Base-by-base conservation (phyloP, 53 echinoderm and acorn worm genomes). In the Arbacia lixula region DNA sequence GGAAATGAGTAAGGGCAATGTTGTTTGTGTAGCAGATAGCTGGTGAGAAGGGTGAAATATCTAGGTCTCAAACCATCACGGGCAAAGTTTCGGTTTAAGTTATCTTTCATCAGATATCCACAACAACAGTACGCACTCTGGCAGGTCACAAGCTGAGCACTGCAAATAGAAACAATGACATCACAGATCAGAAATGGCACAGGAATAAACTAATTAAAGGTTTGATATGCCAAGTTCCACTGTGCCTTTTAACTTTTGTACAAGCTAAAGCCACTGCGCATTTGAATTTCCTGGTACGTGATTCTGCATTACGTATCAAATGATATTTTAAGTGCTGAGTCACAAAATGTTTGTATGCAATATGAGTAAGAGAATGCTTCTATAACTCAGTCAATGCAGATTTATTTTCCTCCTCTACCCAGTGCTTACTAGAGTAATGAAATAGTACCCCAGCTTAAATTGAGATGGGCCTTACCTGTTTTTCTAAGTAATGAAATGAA, bases 1-100 rank as follows among this genome's bases (percentile, higher is more conserved):
- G 74, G 74, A 74, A 53, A 74, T 74, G 74, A 74, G 74, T 74
- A 74, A 74, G 53, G 53, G 74, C 36, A 74, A 74, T 43, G 24
- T 41, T 40, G 21, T 43, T 69, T 27, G 36, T 69, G 4, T 69
- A 41, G 40, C 69, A 26, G 42, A 69, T 69, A 30, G 69, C 69
- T 69, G 69, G 43, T 69, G 69, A 69, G 43, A 69, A 36, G 29
- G n/a, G n/a, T n/a, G n/a, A n/a, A n/a, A n/a, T n/a, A n/a, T n/a
- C n/a, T n/a, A n/a, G n/a, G n/a, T n/a, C n/a, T n/a, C n/a, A 69
- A 27, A 12, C 43, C n/a, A 38, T 37, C 22, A 37, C 22, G 9
- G 14, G 38, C 14, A 37, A 2, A 66, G 38, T 8, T 36, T 6
- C 38, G 66, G 38, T n/a, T n/a, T n/a, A 66, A 66, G 38, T 69